These are phyloP conservation scores for Eupsilia transversa DNA, from an alignment of 2,888 invertebrate genomes.

Conservation along the genomic window DNA sequence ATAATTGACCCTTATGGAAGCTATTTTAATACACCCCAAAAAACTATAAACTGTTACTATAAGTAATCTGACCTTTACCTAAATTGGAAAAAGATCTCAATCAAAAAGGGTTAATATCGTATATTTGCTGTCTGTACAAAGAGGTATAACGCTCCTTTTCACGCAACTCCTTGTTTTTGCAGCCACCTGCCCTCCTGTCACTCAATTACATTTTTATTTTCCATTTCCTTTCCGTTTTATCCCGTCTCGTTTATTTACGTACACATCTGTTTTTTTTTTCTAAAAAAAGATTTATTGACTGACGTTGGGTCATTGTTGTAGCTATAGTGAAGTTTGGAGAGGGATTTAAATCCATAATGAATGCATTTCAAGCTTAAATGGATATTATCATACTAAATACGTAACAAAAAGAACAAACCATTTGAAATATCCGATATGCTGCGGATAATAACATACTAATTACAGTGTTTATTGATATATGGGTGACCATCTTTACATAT, in stretches of 20 bases:
- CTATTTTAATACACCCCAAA: background rate
- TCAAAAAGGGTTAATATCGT: slow-evolving; percentile 25
- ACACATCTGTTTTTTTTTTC: slow-evolving; percentile 41
- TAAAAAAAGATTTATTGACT: slow-evolving; percentile 19
- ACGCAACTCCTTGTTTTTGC: slow-evolving; percentile 68
- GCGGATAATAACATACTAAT: background rate
- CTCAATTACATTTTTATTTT: slow-evolving; percentile 70
- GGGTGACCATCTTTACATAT: background rate
- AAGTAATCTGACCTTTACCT: slow-evolving; percentile 9
- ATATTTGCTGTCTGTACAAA: slow-evolving; percentile 56
- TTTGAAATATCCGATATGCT: background rate
- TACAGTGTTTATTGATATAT: background rate
- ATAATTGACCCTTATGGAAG: background rate
- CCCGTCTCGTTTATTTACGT: slow-evolving; percentile 54
- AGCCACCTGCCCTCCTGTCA: slow-evolving; percentile 71
- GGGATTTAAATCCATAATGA: background rate
- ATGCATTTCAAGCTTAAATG: background rate
- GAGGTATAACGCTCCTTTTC: slow-evolving; percentile 66
- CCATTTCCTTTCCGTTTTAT: slow-evolving; percentile 65
- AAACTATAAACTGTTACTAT: background rate
- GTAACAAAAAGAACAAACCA: background rate
- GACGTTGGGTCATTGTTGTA: slow-evolving; percentile 29
- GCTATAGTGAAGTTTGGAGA: slow-evolving; percentile 6
- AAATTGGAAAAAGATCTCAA: slow-evolving; percentile 18
- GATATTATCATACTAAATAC: background rate